Evolutionary conservation across 1,140 invertebrate genomes (phyloP), one percentile per base, ranked within the genome.

Genomic region (Aphelinus certus): DNA sequence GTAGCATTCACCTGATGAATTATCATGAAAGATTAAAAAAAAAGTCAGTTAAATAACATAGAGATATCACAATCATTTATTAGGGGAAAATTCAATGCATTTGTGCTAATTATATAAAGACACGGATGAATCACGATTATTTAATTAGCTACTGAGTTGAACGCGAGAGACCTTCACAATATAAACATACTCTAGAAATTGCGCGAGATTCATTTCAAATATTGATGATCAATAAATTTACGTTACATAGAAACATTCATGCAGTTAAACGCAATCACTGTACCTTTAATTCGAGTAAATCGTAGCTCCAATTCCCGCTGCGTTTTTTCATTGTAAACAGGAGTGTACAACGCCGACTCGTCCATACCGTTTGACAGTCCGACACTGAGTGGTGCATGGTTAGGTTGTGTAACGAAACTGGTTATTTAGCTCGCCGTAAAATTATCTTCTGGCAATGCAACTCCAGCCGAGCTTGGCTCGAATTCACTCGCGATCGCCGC

Each of bases 1-100:
- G 87, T 97, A 99, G 72, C 91, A 92, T 81, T 91, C 89, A 75
- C 90, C 94, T 95, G 83, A 68, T 89, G 89, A 71, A 80, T 65
- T 66, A n/a, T 67, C 51, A 76, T 1, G 0, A 57, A 73, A 7
- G 3, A 58, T 73, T 64, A 43, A 47, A 62, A 45, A 60, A 57
- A 5, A 68, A 68, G 7, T 45, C 6, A 49, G 42, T 68, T 68
- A 57, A 68, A 56, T 57, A 26, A 57, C 46, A 10, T 3, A 68
- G 26, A 26, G 26, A 26, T 26, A 26, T 26, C 26, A 26, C 9
- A 7, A 64, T 53, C 9, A 53, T 53, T 53, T 53, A 53, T 53
- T 53, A 6, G 51, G 9, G 51, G 9, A 53, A 53, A 53, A 45
- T 26, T 72, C 42, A 57, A n/a, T 51, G 56, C 3, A 62, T 26